These are phyloP conservation scores for Drosophila multiciliata DNA, from an alignment of 2,888 invertebrate genomes.

Conservation along the genomic window DNA sequence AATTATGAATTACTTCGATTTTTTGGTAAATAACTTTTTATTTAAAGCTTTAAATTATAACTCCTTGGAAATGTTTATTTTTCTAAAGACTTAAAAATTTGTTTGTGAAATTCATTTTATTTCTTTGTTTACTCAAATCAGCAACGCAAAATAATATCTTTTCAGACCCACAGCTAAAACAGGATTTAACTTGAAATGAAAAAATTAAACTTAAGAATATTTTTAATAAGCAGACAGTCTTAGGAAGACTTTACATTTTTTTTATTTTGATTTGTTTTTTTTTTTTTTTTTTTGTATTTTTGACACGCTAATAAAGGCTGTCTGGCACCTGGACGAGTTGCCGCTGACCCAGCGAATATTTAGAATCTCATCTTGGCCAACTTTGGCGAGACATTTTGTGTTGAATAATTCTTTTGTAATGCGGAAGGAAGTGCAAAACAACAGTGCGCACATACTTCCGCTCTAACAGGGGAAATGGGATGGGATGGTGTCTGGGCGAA, in stretches of 20 bases:
- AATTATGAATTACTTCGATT: background rate
- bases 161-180: background rate
- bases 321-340: conserved; percentile 43
- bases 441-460: conserved; percentile 69
- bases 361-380: conserved; percentile 47
- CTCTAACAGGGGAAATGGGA: background rate
- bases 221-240: conserved; percentile 19
- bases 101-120: background rate
- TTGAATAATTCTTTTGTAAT: conserved; percentile 79
- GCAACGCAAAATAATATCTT: background rate
- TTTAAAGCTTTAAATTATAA: background rate
- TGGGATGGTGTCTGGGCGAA: background rate
- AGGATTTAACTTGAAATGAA: conserved; percentile 1
- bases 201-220: conserved; percentile 9
- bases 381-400: conserved; percentile 72
- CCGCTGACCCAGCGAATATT: conserved; percentile 43
- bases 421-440: conserved; percentile 76
- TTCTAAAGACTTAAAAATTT: background rate
- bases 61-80: background rate
- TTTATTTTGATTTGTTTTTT: conserved; percentile 6
- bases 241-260: background rate
- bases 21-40: background rate
- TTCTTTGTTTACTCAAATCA: background rate
- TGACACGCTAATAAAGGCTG: conserved; percentile 36
- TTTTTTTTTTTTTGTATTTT: conserved; percentile 2